Conservation (phyloP, 2,113 vertebrate genomes). For the Felis chaus region DNA sequence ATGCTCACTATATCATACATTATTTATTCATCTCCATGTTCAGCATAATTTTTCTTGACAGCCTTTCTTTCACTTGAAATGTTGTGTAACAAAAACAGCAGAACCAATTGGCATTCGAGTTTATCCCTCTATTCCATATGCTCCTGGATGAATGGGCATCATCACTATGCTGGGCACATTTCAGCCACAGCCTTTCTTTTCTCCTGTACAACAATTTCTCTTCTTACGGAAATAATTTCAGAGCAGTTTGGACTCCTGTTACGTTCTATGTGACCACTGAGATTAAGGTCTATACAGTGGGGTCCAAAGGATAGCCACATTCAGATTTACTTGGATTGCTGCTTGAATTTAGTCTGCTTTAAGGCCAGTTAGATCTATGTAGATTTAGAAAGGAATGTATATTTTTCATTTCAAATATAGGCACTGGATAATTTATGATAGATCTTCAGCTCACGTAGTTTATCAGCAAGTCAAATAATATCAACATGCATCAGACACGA, state of each 20-base stretch:
- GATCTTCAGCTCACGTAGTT: not conserved
- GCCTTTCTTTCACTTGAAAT: slow-evolving; percentile 47
- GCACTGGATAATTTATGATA: not conserved
- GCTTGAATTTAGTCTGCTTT: not conserved
- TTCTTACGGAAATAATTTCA: slow-evolving; percentile 10
- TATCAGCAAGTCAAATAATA: not conserved
- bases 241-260: not conserved
- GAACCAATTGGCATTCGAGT: not conserved
- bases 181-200: not conserved
- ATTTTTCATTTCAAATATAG: not conserved
- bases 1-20: not conserved
- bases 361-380: not conserved
- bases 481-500: not conserved
- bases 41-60: slow-evolving; percentile 50
- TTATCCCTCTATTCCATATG: not conserved
- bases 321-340: not conserved
- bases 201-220: not conserved
- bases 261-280: not conserved
- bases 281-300: not conserved
- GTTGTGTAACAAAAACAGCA: slow-evolving; percentile 43
- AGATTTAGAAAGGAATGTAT: not conserved
- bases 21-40: slow-evolving; percentile 50
- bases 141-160: not conserved
- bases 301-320: not conserved
- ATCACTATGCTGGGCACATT: not conserved